Evolutionary conservation across 2,888 invertebrate genomes (phyloP).

Genomic region (Polydrusus cervinus): DNA sequence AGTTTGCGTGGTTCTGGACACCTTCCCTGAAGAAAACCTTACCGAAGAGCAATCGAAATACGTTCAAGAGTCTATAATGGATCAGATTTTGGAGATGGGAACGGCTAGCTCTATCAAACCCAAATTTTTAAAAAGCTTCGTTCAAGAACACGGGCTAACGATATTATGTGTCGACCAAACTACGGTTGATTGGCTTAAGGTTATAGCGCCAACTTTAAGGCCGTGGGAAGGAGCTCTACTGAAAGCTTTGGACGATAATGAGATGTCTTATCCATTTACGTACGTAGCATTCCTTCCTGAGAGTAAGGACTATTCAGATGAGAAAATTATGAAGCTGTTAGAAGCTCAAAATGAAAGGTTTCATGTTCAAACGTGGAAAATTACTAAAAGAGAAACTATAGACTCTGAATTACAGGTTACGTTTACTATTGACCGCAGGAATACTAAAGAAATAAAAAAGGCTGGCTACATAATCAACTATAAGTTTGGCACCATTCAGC

Average conservation of each 20-base stretch:
- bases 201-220: neutral
- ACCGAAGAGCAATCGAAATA: neutral
- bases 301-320: neutral
- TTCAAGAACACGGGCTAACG: neutral
- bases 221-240: neutral
- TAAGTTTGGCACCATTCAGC: neutral
- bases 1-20: constrained; percentile 6
- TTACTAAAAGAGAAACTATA: neutral
- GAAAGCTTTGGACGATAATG: neutral
- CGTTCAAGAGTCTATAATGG: constrained; percentile 14
- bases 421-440: neutral
- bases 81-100: constrained; percentile 4
- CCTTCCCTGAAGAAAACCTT: neutral
- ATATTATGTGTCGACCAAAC: neutral
- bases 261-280: neutral
- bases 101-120: neutral
- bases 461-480: neutral
- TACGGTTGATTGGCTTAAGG: constrained; percentile 5
- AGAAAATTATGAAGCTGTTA: constrained; percentile 5
- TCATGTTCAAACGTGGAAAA: neutral
- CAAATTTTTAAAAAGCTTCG: neutral
- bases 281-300: constrained; percentile 6
- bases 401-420: neutral
- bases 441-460: neutral
- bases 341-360: constrained; percentile 1